Percentiles rank a stretch among this genome's conserved stretches.
Conservation (phyloP, 2,113 vertebrate genomes). For the Megaceryle maxima region DNA sequence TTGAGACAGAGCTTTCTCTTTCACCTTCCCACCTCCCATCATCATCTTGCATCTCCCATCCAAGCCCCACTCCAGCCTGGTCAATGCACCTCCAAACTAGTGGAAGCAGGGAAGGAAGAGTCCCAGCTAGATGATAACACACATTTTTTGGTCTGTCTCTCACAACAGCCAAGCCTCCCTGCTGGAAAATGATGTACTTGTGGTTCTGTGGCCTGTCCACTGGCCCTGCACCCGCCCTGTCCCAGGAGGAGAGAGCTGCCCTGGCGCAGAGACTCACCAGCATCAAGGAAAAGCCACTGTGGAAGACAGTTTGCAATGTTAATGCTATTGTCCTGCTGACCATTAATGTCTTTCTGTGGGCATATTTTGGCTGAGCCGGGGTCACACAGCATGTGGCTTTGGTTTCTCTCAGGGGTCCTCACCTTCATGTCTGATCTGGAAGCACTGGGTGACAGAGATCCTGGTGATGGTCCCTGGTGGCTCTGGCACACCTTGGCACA, state of each 20-base stretch:
- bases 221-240: background rate
- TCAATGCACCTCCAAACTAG: rapidly evolving
- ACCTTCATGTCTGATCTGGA: background rate
- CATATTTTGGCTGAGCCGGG: slow-evolving; percentile 80
- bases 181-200: slow-evolving; percentile 71
- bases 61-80: background rate
- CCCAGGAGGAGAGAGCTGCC: slow-evolving; percentile 65
- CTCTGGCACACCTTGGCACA: rapidly evolving
- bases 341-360: slow-evolving; percentile 90
- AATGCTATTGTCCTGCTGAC: slow-evolving; percentile 85
- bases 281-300: slow-evolving; percentile 81
- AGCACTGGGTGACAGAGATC: rapidly evolving
- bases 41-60: background rate
- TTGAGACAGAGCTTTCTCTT: background rate
- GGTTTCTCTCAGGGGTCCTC: background rate
- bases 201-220: slow-evolving; percentile 84
- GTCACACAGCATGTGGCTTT: background rate
- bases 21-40: background rate
- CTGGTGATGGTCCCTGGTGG: background rate
- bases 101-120: background rate
- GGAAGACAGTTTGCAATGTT: slow-evolving; percentile 81
- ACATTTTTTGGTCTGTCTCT: rapidly evolving
- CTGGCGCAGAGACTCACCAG: slow-evolving; percentile 77
- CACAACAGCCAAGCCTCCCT: background rate
- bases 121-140: background rate